A percentile compares a stretch with the other conserved stretches of the same genome.
Evolutionary conservation across 2,113 vertebrate species (phyloP).

Genomic region (Equus quagga): DNA sequence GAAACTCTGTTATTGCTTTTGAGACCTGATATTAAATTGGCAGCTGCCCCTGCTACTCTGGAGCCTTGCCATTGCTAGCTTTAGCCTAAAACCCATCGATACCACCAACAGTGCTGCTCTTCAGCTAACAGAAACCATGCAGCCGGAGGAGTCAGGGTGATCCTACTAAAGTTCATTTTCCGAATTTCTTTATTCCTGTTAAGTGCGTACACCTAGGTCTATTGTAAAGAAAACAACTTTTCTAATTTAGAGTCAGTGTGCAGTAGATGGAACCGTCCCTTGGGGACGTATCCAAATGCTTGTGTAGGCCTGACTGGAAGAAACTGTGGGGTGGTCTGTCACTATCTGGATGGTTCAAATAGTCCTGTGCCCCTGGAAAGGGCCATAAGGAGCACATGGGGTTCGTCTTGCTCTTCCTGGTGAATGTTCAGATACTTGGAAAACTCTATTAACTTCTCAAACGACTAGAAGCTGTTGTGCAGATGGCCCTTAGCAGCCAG

Average conservation of each 20-base stretch:
- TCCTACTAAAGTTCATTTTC: neutral
- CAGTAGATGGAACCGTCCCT: neutral
- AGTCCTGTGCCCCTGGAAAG: neutral
- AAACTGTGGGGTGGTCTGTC: neutral
- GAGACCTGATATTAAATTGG: neutral
- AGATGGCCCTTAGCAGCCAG: neutral
- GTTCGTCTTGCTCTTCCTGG: neutral
- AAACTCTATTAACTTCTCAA: neutral
- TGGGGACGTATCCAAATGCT: neutral
- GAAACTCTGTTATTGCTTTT: conserved; percentile 35
- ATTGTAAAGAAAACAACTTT: neutral
- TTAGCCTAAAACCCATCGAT: neutral
- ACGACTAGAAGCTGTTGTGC: neutral
- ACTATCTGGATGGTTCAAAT: neutral
- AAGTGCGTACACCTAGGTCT: neutral
- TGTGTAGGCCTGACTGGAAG: neutral
- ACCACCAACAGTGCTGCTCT: neutral
- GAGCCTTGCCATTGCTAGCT: conserved; percentile 12
- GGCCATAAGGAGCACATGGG: neutral
- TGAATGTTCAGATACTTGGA: neutral
- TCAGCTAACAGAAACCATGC: neutral
- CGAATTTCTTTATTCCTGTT: neutral
- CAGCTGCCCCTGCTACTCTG: neutral
- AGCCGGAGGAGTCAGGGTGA: neutral
- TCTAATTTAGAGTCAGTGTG: neutral